Percentiles rank a stretch among this genome's conserved stretches.
Evolutionary conservation across 2,113 vertebrate genomes (phyloP).

Genomic region (Todiramphus chloris): DNA sequence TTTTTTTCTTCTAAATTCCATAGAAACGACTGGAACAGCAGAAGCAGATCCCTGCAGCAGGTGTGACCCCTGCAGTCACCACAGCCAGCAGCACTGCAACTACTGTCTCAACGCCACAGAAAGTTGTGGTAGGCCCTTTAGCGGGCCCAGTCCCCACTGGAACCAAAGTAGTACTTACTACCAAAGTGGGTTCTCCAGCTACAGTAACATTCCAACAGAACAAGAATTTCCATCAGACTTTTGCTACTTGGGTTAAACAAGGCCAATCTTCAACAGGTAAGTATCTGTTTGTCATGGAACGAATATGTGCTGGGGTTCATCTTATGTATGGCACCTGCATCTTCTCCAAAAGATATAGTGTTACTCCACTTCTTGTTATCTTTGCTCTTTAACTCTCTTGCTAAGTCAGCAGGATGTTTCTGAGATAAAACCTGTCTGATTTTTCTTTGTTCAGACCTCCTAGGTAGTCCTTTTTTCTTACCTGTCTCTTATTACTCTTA

Average conservation of each 20-base stretch:
- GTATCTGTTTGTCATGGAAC: neutral
- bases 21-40: constrained; percentile 95
- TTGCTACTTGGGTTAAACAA: constrained; percentile 98
- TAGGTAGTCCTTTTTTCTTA: neutral
- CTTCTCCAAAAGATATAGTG: neutral
- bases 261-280: constrained; percentile 91
- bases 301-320: neutral
- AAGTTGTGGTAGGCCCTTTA: constrained; percentile 83
- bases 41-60: constrained; percentile 74
- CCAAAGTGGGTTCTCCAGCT: constrained; percentile 90
- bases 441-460: neutral
- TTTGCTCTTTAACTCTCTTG: neutral
- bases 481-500: neutral
- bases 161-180: constrained; percentile 91
- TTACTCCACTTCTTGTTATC: neutral
- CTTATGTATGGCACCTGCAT: neutral
- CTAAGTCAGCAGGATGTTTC: neutral
- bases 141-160: constrained; percentile 82
- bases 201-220: constrained; percentile 94
- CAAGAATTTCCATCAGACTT: constrained; percentile 98
- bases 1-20: neutral
- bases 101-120: constrained; percentile 80
- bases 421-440: neutral
- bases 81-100: constrained; percentile 78
- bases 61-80: constrained; percentile 66